Conservation (phyloP, 2,113 vertebrate genomes). For the Brachionichthys hirsutus region DNA sequence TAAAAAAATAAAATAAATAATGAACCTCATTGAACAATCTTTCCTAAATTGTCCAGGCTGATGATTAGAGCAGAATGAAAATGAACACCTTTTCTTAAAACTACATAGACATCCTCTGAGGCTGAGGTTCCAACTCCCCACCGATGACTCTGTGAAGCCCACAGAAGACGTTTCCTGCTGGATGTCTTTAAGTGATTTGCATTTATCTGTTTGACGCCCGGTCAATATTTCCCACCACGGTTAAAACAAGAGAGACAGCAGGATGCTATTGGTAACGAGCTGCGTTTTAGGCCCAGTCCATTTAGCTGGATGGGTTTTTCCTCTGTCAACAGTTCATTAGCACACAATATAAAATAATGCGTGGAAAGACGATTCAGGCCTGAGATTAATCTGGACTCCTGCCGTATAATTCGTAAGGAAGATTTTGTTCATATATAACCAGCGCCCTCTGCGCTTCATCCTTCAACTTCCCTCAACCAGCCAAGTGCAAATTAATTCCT, state of each 20-base stretch:
- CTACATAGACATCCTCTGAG: too few relatives aligned
- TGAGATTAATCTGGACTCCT: too few relatives aligned
- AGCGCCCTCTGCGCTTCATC: constrained; percentile 23
- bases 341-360: too few relatives aligned
- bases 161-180: constrained; percentile 15
- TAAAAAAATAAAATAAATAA: background rate
- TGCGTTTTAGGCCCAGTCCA: constrained; percentile 54
- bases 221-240: constrained; percentile 53
- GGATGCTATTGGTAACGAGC: constrained; percentile 47
- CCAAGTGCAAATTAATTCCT: constrained; percentile 26
- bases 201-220: constrained; percentile 46
- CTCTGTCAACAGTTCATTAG: too few relatives aligned
- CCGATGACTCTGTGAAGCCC: background rate
- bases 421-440: too few relatives aligned
- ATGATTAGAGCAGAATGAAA: too few relatives aligned
- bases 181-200: constrained; percentile 47
- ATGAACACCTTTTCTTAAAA: too few relatives aligned
- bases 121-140: background rate
- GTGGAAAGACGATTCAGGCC: too few relatives aligned
- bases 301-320: too few relatives aligned
- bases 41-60: too few relatives aligned
- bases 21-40: too few relatives aligned
- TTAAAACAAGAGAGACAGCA: constrained; percentile 39
- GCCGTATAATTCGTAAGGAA: too few relatives aligned
- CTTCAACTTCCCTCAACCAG: constrained; percentile 12